Percentiles rank a stretch among this genome's conserved stretches.
These are phyloP conservation scores for Styela clava DNA, from an alignment of 23 tunicate genomes.

Conservation along the genomic window DNA sequence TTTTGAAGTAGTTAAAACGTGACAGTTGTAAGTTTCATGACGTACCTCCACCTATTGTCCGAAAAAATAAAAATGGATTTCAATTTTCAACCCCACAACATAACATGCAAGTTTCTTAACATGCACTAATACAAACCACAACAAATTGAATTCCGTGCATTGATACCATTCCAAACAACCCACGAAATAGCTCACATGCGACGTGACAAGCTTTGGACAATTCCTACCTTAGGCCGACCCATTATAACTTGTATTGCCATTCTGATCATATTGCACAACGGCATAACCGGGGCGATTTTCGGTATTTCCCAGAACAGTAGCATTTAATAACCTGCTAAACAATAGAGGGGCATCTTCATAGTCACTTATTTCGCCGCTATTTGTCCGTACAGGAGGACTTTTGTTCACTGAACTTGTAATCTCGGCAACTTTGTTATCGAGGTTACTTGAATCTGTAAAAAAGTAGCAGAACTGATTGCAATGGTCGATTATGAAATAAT, in stretches of 20 bases:
- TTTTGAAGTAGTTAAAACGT: too few species aligned
- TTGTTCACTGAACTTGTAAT: conserved; percentile 1
- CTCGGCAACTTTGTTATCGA: background rate
- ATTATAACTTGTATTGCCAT: background rate
- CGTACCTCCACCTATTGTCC: too few species aligned
- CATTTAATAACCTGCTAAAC: conserved; percentile 22
- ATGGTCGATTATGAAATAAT: too few species aligned
- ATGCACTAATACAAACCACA: background rate
- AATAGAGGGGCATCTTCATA: conserved; percentile 31
- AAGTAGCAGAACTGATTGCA: too few species aligned
- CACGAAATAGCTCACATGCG: too few species aligned
- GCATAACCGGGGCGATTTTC: background rate
- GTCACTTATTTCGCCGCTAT: conserved; percentile 20
- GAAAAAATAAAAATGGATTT: too few species aligned
- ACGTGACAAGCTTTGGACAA: background rate
- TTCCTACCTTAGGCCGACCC: background rate
- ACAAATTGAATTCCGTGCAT: too few species aligned
- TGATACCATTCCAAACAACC: too few species aligned
- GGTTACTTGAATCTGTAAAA: conserved; percentile 5
- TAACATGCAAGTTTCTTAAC: too few species aligned
- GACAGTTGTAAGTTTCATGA: too few species aligned
- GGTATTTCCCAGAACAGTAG: conserved; percentile 3
- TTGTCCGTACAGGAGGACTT: background rate
- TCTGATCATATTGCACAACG: background rate
- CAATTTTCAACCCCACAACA: too few species aligned